Percentiles rank a stretch among this genome's conserved stretches.
These are phyloP conservation scores for human DNA, from an alignment of 2,113 vertebrate species.

Conservation along the genomic window GRCh38 chr7:132759501-132760000, in stretches of 20 bases:
- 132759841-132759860: not conserved
- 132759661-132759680: not conserved
- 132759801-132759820: not conserved
- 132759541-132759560: not conserved
- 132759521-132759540: not conserved
- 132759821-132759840: not conserved
- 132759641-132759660: not conserved
- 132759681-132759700: accelerated
- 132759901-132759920: constrained; percentile 48
- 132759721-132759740: not conserved
- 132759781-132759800: too few species aligned
- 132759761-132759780: not conserved
- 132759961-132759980: not conserved
- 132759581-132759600: too few species aligned
- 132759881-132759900: not conserved
- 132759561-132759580: not conserved
- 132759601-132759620: not conserved
- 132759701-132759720: not conserved
- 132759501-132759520: accelerated
- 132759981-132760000: not conserved
- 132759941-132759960: not conserved
- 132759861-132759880: not conserved
- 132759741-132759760: accelerated
- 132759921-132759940: constrained; percentile 3
- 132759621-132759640: not conserved